phyloP scores from a whole-genome alignment of 2,113 vertebrate genomes.

The Bettongia penicillata region DNA sequence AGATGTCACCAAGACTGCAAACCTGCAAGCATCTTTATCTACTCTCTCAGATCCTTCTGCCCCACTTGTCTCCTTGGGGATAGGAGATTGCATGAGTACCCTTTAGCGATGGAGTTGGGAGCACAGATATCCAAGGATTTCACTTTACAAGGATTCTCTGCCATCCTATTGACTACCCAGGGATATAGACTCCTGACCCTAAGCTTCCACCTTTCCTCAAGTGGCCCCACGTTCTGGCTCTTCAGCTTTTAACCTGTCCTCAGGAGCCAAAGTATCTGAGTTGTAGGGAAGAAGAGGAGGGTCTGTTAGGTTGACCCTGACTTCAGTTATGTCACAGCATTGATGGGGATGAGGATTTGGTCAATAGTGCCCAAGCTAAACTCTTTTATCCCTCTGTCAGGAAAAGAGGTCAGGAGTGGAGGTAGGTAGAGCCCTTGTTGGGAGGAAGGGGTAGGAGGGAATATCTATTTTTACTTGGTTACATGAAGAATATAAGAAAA shows the following conservation, averaged over 20 bases:
- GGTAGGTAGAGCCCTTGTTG: slow-evolving; percentile 37
- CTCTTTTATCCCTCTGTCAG: slow-evolving; percentile 28
- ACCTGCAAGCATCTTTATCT: neutral
- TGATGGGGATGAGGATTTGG: slow-evolving; percentile 66
- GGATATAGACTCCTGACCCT: neutral
- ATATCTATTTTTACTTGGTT: slow-evolving; percentile 58
- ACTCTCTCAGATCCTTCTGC: slow-evolving; percentile 4
- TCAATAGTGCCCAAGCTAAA: neutral
- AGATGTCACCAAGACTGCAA: neutral
- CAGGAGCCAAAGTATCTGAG: neutral
- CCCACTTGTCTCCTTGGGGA: slow-evolving; percentile 26
- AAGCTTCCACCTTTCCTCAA: neutral
- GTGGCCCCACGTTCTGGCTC: neutral
- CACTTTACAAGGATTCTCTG: neutral
- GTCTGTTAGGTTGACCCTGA: neutral
- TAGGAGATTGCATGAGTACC: neutral
- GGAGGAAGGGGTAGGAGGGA: slow-evolving; percentile 29
- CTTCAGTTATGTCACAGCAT: slow-evolving; percentile 38
- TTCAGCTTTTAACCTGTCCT: neutral
- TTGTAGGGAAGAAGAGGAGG: neutral
- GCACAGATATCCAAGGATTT: neutral
- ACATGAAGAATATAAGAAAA: slow-evolving; percentile 82
- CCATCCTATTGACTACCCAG: neutral
- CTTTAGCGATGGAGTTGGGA: neutral
- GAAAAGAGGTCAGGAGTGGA: neutral